Conservation (phyloP, 2,888 invertebrate genomes). For the Nephrotoma flavescens region DNA sequence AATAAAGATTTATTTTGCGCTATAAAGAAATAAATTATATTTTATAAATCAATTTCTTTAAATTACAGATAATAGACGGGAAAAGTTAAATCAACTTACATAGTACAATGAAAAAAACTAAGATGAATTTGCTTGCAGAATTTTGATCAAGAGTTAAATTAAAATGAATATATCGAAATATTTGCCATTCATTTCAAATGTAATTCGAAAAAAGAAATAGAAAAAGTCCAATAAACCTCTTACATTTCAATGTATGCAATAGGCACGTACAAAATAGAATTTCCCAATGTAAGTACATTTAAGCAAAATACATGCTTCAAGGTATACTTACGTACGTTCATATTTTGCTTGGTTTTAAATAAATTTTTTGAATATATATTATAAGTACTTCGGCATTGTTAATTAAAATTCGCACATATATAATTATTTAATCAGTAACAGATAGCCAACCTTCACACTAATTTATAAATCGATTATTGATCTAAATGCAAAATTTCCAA, state of each 20-base stretch:
- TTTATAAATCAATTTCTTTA: background rate
- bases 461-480: background rate
- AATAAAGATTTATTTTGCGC: background rate
- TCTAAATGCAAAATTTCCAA: background rate
- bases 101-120: too few species aligned
- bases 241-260: too few species aligned
- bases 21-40: background rate
- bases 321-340: background rate
- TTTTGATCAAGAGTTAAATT: too few species aligned
- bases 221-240: too few species aligned
- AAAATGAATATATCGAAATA: too few species aligned
- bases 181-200: too few species aligned
- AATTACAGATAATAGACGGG: background rate
- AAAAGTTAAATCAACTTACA: too few species aligned
- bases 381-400: background rate
- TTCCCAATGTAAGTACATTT: too few species aligned
- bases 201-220: too few species aligned
- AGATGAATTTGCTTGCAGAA: too few species aligned
- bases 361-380: background rate
- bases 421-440: background rate
- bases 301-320: too few species aligned
- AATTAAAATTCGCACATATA: background rate
- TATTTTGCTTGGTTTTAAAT: background rate
- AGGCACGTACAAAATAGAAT: too few species aligned
- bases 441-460: background rate